phyloP scores from a whole-genome alignment of 2,113 vertebrate species.

The Mormyrus iriodes region DNA sequence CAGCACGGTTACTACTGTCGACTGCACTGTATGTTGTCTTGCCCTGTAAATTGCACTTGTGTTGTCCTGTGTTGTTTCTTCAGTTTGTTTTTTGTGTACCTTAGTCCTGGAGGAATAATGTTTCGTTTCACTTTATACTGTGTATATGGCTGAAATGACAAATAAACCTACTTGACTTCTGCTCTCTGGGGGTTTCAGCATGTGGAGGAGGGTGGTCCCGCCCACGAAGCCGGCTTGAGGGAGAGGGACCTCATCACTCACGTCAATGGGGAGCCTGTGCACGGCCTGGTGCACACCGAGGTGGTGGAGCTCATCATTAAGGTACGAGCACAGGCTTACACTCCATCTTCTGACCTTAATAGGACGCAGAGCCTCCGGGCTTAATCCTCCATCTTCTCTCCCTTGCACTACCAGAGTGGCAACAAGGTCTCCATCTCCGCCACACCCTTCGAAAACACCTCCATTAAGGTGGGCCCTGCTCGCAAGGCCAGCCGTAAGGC shows the following conservation, averaged over 20 bases:
- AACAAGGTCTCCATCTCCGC: conserved; percentile 90
- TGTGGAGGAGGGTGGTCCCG: conserved; percentile 83
- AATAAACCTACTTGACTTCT: too few relatives aligned
- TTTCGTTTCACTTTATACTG: too few relatives aligned
- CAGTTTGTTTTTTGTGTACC: too few relatives aligned
- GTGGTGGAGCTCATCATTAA: conserved; percentile 95
- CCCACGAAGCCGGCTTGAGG: conserved; percentile 81
- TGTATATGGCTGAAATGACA: too few relatives aligned
- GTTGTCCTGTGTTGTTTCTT: too few relatives aligned
- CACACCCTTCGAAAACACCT: conserved; percentile 92
- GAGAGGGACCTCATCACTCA: conserved; percentile 95
- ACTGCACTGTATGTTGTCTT: too few relatives aligned
- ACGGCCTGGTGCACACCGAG: conserved; percentile 92
- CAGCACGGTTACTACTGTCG: too few relatives aligned
- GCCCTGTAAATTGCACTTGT: too few relatives aligned
- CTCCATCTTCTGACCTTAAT: not conserved
- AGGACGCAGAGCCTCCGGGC: not conserved
- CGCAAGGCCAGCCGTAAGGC: conserved; percentile 81
- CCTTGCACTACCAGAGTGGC: conserved; percentile 70
- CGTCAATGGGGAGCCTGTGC: conserved; percentile 89
- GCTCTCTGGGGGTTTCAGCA: conserved; percentile 63
- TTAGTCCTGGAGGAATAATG: too few relatives aligned
- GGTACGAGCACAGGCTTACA: conserved; percentile 52
- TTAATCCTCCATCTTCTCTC: not conserved
- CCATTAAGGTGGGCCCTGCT: conserved; percentile 92